Percentiles rank a stretch among this genome's conserved stretches.
phyloP scores from a whole-genome alignment of 2,113 vertebrate genomes.

The Piaya cayana region DNA sequence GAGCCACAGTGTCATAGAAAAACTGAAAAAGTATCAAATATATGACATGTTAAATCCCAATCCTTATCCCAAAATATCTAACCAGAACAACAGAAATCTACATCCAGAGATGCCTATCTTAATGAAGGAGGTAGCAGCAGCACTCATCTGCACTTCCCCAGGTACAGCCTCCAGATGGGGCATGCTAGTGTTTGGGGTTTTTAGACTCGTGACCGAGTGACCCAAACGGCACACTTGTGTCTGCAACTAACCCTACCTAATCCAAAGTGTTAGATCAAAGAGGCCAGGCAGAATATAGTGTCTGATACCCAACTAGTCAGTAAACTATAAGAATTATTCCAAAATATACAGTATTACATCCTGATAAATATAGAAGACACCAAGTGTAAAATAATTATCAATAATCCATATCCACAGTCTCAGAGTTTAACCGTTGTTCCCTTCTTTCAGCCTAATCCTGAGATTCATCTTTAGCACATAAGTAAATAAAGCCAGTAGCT shows the following conservation, averaged over 20 bases:
- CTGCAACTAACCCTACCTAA: neutral
- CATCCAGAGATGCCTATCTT: neutral
- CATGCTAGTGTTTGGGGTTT: neutral
- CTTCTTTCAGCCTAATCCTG: neutral
- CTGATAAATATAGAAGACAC: neutral
- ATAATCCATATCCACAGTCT: neutral
- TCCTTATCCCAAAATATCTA: neutral
- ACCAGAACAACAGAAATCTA: neutral
- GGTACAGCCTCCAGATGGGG: neutral
- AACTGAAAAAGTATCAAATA: slow-evolving; percentile 78
- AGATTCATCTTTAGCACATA: neutral
- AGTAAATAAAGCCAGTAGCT: neutral
- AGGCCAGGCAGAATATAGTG: neutral
- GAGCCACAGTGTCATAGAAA: slow-evolving; percentile 86
- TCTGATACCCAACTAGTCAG: neutral
- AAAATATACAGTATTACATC: neutral
- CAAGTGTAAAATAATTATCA: neutral
- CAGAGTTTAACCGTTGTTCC: neutral
- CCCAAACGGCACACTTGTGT: neutral
- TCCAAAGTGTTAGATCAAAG: neutral
- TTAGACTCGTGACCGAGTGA: neutral
- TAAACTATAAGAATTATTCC: neutral
- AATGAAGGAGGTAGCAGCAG: neutral
- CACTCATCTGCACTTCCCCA: neutral
- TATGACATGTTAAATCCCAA: slow-evolving; percentile 15